Evolutionary conservation across 2,888 invertebrate genomes (phyloP).

Genomic region (Anagyrus pseudococci): DNA sequence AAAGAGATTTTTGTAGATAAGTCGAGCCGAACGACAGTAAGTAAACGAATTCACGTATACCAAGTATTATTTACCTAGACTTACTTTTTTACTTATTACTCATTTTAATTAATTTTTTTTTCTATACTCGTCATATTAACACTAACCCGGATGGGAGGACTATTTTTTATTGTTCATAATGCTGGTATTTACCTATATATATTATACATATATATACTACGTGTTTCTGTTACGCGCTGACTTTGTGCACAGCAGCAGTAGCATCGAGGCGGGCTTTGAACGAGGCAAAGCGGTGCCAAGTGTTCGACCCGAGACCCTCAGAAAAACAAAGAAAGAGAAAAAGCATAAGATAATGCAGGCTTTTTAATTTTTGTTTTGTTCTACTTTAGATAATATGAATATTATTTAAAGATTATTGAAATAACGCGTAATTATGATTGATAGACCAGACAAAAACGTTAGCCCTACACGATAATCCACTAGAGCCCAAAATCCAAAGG

Average conservation of each 20-base stretch:
- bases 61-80: conserved; percentile 48
- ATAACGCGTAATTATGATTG: too few species aligned
- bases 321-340: too few species aligned
- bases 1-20: conserved; percentile 53
- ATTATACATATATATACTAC: too few species aligned
- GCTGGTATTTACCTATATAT: conserved; percentile 35
- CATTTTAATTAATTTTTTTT: conserved; percentile 39
- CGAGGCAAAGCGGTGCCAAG: conserved; percentile 38
- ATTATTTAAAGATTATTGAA: too few species aligned
- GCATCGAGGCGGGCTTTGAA: conserved; percentile 27
- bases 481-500: too few species aligned
- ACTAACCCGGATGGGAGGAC: conserved; percentile 46
- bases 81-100: conserved; percentile 43
- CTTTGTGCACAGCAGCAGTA: too few species aligned
- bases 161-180: conserved; percentile 21
- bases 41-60: conserved; percentile 56
- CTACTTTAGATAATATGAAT: too few species aligned
- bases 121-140: conserved; percentile 44
- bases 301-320: too few species aligned
- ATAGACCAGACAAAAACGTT: too few species aligned
- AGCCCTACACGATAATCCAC: too few species aligned
- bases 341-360: too few species aligned
- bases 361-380: too few species aligned
- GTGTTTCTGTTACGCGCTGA: conserved; percentile 39
- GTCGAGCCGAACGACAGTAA: conserved; percentile 59